Conservation (phyloP, 1,140 invertebrate species). For the Aphelinus certus region DNA sequence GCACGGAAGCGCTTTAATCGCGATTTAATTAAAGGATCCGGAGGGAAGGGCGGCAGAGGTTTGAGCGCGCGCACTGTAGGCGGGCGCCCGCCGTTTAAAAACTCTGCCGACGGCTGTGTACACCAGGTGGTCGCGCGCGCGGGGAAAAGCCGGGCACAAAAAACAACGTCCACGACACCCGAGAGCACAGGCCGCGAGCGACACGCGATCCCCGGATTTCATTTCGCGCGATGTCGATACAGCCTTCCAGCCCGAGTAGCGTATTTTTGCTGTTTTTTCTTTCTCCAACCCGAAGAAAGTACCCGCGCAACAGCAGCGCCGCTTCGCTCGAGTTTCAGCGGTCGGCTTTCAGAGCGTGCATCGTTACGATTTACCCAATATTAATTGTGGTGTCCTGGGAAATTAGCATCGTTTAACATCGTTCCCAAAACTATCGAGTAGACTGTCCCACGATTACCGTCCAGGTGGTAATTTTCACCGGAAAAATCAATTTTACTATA, state of each 20-base stretch:
- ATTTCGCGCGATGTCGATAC: background rate
- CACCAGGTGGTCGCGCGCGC: background rate
- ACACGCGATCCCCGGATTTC: slow-evolving; percentile 23
- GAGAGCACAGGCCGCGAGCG: too few relatives aligned
- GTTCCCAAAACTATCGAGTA: too few relatives aligned
- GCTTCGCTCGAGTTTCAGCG: slow-evolving; percentile 5
- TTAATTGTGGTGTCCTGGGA: too few relatives aligned
- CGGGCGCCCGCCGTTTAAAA: background rate
- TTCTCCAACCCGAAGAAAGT: slow-evolving; percentile 12
- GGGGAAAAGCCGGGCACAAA: background rate
- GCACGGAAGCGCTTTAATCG: background rate
- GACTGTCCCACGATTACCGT: too few relatives aligned
- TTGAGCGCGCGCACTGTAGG: too few relatives aligned
- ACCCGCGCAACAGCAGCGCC: background rate
- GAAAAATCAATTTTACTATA: too few relatives aligned
- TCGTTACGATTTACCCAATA: slow-evolving; percentile 14
- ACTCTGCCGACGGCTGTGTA: background rate
- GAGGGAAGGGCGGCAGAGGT: too few relatives aligned
- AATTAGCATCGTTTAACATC: too few relatives aligned
- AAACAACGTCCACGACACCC: too few relatives aligned
- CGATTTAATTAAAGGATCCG: slow-evolving; percentile 6
- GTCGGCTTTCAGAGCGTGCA: background rate
- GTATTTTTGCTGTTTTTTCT: background rate
- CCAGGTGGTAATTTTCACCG: too few relatives aligned
- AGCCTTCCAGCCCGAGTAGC: background rate